phyloP scores from a whole-genome alignment of 2,888 invertebrate genomes.

The Eueremaeus valkanovi region DNA sequence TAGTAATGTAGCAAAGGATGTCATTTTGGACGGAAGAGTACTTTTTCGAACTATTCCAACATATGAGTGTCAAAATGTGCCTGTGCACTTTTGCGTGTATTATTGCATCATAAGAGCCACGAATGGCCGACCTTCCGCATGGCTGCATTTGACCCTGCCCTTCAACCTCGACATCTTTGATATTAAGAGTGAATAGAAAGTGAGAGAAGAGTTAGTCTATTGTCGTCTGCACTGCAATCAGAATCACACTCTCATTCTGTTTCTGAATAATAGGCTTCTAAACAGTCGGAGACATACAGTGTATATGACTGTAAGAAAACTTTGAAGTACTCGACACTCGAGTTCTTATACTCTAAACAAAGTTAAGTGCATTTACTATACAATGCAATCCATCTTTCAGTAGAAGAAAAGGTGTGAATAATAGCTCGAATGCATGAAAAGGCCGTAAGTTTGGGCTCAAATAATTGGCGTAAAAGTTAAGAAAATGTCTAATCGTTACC shows the following conservation, averaged over 20 bases:
- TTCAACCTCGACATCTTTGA: too few species aligned
- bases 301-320: not conserved
- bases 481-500: not conserved
- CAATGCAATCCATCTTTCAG: constrained; percentile 14
- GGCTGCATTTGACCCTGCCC: too few species aligned
- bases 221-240: not conserved
- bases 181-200: too few species aligned
- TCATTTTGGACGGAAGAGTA: too few species aligned
- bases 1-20: too few species aligned
- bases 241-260: not conserved
- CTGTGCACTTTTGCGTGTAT: too few species aligned
- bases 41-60: too few species aligned
- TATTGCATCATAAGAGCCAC: too few species aligned
- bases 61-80: too few species aligned
- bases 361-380: not conserved
- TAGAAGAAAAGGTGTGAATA: not conserved
- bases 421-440: not conserved
- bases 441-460: too few species aligned
- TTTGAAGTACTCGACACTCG: not conserved
- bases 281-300: not conserved
- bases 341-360: not conserved
- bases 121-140: too few species aligned
- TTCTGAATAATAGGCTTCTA: not conserved
- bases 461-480: not conserved
- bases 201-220: not conserved